Evolutionary conservation across 2,888 invertebrate species (phyloP), one percentile per base, ranked within the genome.

Genomic region (Hecatera dysodea): DNA sequence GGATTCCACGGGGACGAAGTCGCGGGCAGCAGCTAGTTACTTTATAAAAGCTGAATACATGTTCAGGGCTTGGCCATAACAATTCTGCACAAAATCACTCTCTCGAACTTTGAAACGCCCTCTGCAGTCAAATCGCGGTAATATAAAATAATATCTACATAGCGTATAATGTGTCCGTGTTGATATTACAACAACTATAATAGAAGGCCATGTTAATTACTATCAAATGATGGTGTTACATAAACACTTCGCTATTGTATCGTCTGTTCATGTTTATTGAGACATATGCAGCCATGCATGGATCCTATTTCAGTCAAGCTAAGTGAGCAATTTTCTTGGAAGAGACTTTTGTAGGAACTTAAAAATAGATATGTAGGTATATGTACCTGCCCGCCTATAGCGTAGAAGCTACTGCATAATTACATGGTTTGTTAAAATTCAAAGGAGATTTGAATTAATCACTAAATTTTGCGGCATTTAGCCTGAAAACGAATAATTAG

Each of bases 171-270:
- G 55, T 55, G 63, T 60, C 61, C 42, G 52, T 55, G 63, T 60
- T 64, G 46, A 63, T 63, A 72, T 63, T 52, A 61, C 48, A 64
- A 60, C 62, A 64, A 72, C 60, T 72, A n/a, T 48, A 42, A 27
- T 48, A 57, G 78, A 78, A 79, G 78, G 78, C 59, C 78, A 72
- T 36, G 46, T 67, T 79, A 72, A 79, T 79, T 81, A 46, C 48
- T 57, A 64, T 65, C 29, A 65, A 76, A 72, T 61, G 78, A 77
- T 78, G 56, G 67, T 72, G 64, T 57, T 64, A 64, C 39, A 67
- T 61, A 61, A 77, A 81, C 48, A 67, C 56, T 42, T 66, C 17
- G 11, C 66, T 57, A 77, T 67, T 63, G 53, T 71, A n/a, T 63
- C 67, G 33, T 61, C 44, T 78, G 29, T 77, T 81, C 52, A 62